Evolutionary conservation across 2,888 invertebrate genomes (phyloP).

Genomic region (Camponotus fellah): DNA sequence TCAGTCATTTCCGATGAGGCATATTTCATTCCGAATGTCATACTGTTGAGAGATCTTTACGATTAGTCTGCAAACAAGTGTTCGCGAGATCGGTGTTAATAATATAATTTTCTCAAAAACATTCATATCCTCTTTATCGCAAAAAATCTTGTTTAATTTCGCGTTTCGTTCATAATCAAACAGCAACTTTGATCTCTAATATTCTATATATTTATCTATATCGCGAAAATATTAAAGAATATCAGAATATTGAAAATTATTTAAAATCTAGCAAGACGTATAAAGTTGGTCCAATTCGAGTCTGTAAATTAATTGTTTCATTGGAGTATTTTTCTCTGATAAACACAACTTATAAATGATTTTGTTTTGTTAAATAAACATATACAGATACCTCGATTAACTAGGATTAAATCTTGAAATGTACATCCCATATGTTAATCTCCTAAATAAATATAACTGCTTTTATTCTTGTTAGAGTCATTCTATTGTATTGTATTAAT

Average conservation of each 20-base stretch:
- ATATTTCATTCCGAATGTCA: slow-evolving; percentile 53
- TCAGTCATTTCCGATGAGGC: slow-evolving; percentile 62
- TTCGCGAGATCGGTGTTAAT: slow-evolving; percentile 44
- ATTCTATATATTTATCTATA: neutral
- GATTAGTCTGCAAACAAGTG: slow-evolving; percentile 62
- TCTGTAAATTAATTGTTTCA: neutral
- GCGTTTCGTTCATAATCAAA: neutral
- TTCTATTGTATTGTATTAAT: neutral
- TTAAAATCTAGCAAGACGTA: neutral
- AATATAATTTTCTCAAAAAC: slow-evolving; percentile 11
- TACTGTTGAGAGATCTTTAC: slow-evolving; percentile 43
- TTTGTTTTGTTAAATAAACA: neutral
- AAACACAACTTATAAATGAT: neutral
- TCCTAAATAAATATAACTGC: neutral
- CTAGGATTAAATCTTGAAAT: neutral
- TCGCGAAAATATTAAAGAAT: neutral
- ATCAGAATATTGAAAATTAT: neutral
- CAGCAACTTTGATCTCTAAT: neutral
- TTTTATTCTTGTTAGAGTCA: neutral
- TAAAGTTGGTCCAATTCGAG: neutral
- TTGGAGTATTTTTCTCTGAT: neutral
- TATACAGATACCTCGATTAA: no score
- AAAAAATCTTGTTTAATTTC: neutral
- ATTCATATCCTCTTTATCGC: neutral
- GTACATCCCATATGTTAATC: neutral